phyloP scores from a whole-genome alignment of 2,888 invertebrate species.

The Xanthorhoe spadicearia region DNA sequence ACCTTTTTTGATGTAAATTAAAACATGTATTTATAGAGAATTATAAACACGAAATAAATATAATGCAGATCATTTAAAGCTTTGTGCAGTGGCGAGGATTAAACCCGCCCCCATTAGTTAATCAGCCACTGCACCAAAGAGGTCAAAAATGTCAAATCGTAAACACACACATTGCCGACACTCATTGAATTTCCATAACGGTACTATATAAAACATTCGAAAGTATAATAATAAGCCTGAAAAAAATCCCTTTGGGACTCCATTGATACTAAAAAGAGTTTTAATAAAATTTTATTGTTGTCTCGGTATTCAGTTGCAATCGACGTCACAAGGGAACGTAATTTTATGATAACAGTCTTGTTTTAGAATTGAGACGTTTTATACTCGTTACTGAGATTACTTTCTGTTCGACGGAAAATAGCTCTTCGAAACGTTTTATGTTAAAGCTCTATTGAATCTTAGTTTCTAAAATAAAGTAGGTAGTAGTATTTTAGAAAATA shows the following conservation, averaged over 20 bases:
- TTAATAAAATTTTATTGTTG: constrained; percentile 31
- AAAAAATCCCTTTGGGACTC: constrained; percentile 2
- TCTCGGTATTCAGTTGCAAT: constrained; percentile 21
- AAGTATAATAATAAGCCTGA: neutral
- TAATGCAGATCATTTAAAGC: too few species aligned
- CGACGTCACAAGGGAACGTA: constrained; percentile 19
- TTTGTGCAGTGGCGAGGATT: too few species aligned
- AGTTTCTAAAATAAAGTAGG: too few species aligned
- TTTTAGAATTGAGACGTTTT: constrained; percentile 29
- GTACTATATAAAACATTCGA: constrained; percentile 1
- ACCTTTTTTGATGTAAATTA: too few species aligned
- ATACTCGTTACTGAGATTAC: constrained; percentile 5
- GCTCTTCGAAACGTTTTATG: constrained; percentile 8
- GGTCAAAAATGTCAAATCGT: too few species aligned
- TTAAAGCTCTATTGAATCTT: neutral
- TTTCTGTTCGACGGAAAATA: constrained; percentile 6
- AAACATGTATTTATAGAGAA: too few species aligned
- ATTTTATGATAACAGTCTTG: constrained; percentile 30
- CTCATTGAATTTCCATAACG: too few species aligned
- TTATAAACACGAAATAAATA: too few species aligned
- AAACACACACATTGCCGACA: too few species aligned
- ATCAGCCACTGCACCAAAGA: too few species aligned
- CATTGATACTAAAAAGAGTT: constrained; percentile 14
- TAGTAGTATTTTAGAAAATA: too few species aligned
- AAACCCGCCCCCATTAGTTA: too few species aligned